Conservation (phyloP, 1,140 invertebrate genomes). For the Pseudomyrmex sp. region DNA sequence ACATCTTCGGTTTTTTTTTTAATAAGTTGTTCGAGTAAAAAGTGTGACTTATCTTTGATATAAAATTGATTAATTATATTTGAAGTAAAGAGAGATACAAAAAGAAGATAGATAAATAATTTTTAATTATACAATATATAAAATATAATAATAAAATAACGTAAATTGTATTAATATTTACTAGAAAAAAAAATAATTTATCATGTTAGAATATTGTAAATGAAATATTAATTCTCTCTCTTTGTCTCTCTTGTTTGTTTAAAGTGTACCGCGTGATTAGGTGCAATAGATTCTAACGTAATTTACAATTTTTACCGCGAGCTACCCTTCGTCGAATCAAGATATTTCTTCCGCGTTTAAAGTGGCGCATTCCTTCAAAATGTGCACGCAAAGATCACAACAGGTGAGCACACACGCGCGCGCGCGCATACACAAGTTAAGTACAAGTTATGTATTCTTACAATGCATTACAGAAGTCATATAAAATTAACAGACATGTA, state of each 20-base stretch:
- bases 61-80: not conserved
- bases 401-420: not conserved
- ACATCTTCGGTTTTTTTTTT: slow-evolving; percentile 12
- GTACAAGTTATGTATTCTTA: too few relatives aligned
- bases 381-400: not conserved
- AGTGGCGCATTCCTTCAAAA: not conserved
- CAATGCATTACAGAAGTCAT: too few relatives aligned
- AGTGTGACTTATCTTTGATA: not conserved
- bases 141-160: slow-evolving; percentile 2
- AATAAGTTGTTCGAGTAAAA: not conserved
- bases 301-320: slow-evolving; percentile 27
- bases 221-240: slow-evolving; percentile 11
- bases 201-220: not conserved
- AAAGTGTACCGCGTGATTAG: slow-evolving; percentile 9
- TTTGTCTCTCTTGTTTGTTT: not conserved
- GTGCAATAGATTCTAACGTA: slow-evolving; percentile 13
- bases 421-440: not conserved
- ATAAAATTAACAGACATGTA: too few relatives aligned
- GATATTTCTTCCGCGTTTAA: slow-evolving; percentile 16
- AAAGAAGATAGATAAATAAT: too few relatives aligned
- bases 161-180: not conserved
- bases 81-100: too few relatives aligned
- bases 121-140: not conserved
- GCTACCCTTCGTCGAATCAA: not conserved
- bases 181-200: not conserved